Evolutionary conservation across 2,113 vertebrate genomes (phyloP).

Genomic region (Leuciscus idus): DNA sequence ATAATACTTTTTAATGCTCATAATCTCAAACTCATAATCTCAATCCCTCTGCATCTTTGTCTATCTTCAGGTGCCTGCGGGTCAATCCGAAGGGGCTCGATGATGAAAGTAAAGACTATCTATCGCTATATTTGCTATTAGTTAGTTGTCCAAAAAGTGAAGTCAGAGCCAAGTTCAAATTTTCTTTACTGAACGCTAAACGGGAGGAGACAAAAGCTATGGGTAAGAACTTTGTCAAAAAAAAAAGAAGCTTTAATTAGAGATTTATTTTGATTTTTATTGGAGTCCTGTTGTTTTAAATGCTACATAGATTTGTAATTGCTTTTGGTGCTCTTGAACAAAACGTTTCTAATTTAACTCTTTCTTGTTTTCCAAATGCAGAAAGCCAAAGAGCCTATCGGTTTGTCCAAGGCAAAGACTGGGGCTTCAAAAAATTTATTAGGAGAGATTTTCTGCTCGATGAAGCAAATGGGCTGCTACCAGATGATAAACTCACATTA

Average conservation of each 20-base stretch:
- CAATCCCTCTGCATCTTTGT: slow-evolving; percentile 26
- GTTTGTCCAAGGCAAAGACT: slow-evolving; percentile 99
- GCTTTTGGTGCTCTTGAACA: not conserved
- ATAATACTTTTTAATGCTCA: not conserved
- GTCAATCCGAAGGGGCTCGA: slow-evolving; percentile 98
- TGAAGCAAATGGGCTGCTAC: slow-evolving; percentile 96
- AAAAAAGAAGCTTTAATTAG: not conserved
- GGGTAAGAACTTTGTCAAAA: slow-evolving; percentile 81
- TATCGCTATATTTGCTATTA: slow-evolving; percentile 96
- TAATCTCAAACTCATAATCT: not conserved
- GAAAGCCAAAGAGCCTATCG: slow-evolving; percentile 99
- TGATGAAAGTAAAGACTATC: slow-evolving; percentile 99
- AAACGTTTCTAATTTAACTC: not conserved
- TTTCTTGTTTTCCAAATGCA: slow-evolving; percentile 63
- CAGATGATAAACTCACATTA: slow-evolving; percentile 96
- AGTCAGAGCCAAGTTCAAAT: slow-evolving; percentile 99
- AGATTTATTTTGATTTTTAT: not conserved
- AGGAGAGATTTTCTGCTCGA: slow-evolving; percentile 98
- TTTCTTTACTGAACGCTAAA: slow-evolving; percentile 96
- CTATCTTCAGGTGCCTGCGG: slow-evolving; percentile 89
- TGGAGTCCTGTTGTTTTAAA: not conserved
- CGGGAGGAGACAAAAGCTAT: slow-evolving; percentile 99
- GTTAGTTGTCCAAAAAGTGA: slow-evolving; percentile 99
- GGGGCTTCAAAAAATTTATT: slow-evolving; percentile 99
- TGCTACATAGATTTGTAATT: not conserved